A percentile compares a stretch with the other conserved stretches of the same genome.
Conservation (phyloP, 92 coral and sea anemone species). For the Porites lobata region DNA sequence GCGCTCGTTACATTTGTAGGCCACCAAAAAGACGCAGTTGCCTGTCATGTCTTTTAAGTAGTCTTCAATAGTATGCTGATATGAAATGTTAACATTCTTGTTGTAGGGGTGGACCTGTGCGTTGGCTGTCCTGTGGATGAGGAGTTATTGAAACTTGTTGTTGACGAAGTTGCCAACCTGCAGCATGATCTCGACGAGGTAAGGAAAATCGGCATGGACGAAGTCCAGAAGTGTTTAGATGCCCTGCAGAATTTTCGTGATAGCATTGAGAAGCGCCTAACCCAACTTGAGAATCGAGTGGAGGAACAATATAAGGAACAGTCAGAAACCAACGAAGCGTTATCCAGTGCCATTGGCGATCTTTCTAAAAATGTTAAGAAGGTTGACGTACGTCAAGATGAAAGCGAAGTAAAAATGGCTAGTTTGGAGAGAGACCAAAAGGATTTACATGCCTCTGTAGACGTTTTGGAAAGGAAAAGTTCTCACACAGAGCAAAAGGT, state of each 20-base stretch:
- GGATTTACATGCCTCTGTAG: not conserved
- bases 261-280: constrained; percentile 38
- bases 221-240: constrained; percentile 49
- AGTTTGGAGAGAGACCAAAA: not conserved
- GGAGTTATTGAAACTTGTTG: constrained; percentile 72
- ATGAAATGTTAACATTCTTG: not conserved
- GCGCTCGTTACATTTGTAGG: no score
- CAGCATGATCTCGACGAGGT: constrained; percentile 22
- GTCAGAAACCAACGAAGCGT: not conserved
- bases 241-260: constrained; percentile 43
- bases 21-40: no score
- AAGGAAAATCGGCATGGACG: constrained; percentile 38
- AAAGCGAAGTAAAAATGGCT: not conserved
- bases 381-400: not conserved
- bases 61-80: not conserved
- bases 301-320: not conserved
- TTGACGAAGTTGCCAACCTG: constrained; percentile 56
- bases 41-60: no score
- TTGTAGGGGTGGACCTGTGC: constrained; percentile 78
- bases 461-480: constrained; percentile 14
- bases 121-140: constrained; percentile 75
- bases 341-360: not conserved
- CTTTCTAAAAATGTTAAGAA: not conserved
- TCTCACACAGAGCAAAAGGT: not conserved
- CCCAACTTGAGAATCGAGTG: constrained; percentile 18